Evolutionary conservation across 2,888 invertebrate genomes (phyloP).

Genomic region (Isoperla grammatica): DNA sequence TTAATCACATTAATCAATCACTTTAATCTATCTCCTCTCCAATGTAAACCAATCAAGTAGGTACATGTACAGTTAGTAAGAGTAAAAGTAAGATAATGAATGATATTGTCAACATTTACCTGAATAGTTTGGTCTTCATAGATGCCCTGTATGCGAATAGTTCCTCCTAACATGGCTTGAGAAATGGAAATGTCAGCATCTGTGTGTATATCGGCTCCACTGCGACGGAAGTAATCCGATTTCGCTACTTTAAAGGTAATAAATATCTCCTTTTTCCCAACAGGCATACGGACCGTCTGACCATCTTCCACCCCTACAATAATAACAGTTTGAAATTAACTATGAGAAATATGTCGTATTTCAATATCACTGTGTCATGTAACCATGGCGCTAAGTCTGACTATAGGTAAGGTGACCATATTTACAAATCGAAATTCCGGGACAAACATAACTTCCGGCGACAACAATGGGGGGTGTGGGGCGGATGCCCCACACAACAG

Average conservation of each 20-base stretch:
- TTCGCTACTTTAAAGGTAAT: constrained; percentile 88
- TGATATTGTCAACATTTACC: constrained; percentile 44
- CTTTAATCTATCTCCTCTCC: no score
- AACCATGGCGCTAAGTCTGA: no score
- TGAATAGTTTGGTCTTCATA: constrained; percentile 92
- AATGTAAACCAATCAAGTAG: no score
- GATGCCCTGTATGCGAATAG: constrained; percentile 85
- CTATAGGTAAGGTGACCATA: no score
- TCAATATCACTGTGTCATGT: background rate
- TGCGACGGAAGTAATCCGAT: constrained; percentile 84
- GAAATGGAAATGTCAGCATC: constrained; percentile 83
- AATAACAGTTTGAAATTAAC: background rate
- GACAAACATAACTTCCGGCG: no score
- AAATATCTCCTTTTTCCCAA: constrained; percentile 85
- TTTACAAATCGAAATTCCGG: no score
- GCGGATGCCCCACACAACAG: no score
- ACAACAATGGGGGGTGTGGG: no score
- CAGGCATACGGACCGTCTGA: constrained; percentile 90
- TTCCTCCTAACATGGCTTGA: constrained; percentile 91
- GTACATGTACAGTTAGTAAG: no score
- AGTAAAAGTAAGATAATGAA: no score
- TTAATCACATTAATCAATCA: no score
- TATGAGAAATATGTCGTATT: background rate
- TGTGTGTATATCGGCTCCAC: constrained; percentile 95
- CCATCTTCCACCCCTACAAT: constrained; percentile 86